Percentiles rank a stretch among this genome's conserved stretches.
phyloP scores from a whole-genome alignment of 2,797 vertebrate genomes.

The Characodon lateralis region DNA sequence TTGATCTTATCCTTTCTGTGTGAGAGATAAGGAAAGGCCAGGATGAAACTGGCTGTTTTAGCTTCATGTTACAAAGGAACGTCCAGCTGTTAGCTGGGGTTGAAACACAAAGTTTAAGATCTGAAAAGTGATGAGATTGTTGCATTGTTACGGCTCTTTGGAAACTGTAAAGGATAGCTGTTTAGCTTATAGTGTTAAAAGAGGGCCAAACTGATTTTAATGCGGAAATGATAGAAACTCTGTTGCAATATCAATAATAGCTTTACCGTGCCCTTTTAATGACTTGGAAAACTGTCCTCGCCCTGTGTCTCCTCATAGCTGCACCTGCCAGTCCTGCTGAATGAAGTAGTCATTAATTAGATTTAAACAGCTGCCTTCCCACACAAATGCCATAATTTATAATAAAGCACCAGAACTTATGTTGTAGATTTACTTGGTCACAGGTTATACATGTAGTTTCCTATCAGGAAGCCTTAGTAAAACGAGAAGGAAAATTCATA shows the following conservation, averaged over 20 bases:
- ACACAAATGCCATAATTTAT: neutral
- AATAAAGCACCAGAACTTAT: neutral
- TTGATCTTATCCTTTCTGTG: slow-evolving; percentile 52
- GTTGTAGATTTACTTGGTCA: slow-evolving; percentile 4
- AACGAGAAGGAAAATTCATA: neutral
- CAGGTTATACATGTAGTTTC: neutral
- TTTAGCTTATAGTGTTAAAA: slow-evolving; percentile 5
- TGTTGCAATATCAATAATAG: neutral
- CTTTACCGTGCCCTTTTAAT: too few species aligned
- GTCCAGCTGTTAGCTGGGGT: slow-evolving; percentile 22
- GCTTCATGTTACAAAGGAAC: slow-evolving; percentile 23
- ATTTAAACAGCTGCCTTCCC: neutral
- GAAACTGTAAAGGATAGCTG: slow-evolving; percentile 1
- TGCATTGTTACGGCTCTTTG: slow-evolving; percentile 26
- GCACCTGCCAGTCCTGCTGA: neutral
- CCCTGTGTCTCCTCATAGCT: neutral
- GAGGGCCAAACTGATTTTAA: slow-evolving; percentile 17
- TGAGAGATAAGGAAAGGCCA: slow-evolving; percentile 20
- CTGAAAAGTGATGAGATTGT: slow-evolving; percentile 16
- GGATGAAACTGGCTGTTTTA: slow-evolving; percentile 24
- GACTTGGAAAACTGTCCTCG: too few species aligned
- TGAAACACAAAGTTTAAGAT: slow-evolving; percentile 11
- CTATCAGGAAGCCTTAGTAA: neutral
- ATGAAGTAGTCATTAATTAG: neutral
- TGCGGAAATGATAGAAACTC: slow-evolving; percentile 10